Conservation (phyloP, 2,797 vertebrate genomes). For the Acanthurus tractus region DNA sequence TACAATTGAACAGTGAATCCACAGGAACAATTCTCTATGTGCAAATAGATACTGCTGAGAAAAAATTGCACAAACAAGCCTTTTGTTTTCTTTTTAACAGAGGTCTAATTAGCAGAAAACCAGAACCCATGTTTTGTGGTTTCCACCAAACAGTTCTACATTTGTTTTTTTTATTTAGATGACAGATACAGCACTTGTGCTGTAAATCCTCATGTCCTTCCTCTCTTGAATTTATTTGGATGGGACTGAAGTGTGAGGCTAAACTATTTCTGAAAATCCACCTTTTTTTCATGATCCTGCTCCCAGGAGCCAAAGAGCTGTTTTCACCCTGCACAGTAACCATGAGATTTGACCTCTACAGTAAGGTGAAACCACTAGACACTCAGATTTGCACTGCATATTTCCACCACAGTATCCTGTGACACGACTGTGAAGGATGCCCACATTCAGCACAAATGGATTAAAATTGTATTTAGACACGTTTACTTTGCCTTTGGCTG, state of each 20-base stretch:
- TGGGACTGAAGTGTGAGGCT: not conserved
- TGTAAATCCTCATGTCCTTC: not conserved
- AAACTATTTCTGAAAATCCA: slow-evolving; percentile 12
- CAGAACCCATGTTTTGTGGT: not conserved
- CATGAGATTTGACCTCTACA: slow-evolving; percentile 36
- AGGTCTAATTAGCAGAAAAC: not conserved
- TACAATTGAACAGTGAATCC: slow-evolving; percentile 18
- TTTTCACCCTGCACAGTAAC: slow-evolving; percentile 20
- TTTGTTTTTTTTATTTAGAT: not conserved
- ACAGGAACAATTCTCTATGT: slow-evolving; percentile 10
- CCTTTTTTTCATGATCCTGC: not conserved
- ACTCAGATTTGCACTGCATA: slow-evolving; percentile 57
- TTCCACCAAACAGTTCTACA: not conserved
- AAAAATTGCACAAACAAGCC: not conserved
- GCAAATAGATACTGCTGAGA: not conserved
- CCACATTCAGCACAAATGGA: slow-evolving; percentile 37
- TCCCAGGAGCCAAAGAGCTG: not conserved
- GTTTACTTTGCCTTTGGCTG: slow-evolving; percentile 11
- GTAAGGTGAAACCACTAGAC: slow-evolving; percentile 27
- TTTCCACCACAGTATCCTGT: slow-evolving; percentile 29
- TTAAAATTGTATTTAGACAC: slow-evolving; percentile 40
- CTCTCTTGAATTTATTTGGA: not conserved
- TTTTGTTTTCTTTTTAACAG: slow-evolving; percentile 7
- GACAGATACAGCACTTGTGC: not conserved
- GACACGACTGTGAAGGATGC: slow-evolving; percentile 54